These are phyloP conservation scores for Sebastes fasciatus DNA, from an alignment of 2,113 vertebrate species.

Conservation along the genomic window DNA sequence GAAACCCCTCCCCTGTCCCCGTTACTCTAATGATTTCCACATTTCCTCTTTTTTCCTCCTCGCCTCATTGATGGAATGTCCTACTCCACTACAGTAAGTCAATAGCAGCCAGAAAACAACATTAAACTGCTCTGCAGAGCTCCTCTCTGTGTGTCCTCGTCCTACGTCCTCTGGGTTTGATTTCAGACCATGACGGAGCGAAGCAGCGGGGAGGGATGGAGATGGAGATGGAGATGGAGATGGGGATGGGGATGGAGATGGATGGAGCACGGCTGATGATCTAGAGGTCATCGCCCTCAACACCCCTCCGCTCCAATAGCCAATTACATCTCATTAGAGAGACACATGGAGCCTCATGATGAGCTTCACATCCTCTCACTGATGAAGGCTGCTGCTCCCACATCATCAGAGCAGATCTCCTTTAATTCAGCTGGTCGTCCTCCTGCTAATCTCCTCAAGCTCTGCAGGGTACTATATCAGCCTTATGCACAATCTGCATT, in stretches of 20 bases:
- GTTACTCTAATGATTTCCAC: slow-evolving; percentile 82
- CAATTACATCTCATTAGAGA: slow-evolving; percentile 80
- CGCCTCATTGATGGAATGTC: slow-evolving; percentile 64
- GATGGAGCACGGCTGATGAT: slow-evolving; percentile 44
- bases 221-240: slow-evolving; percentile 25
- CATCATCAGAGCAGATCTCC: slow-evolving; percentile 37
- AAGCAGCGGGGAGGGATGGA: slow-evolving; percentile 43
- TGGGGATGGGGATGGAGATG: slow-evolving; percentile 3
- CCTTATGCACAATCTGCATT: neutral
- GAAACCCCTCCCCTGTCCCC: slow-evolving; percentile 73
- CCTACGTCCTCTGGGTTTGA: neutral
- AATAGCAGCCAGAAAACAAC: slow-evolving; percentile 64
- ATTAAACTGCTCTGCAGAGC: slow-evolving; percentile 25
- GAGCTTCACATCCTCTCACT: slow-evolving; percentile 33
- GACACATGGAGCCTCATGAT: slow-evolving; percentile 50
- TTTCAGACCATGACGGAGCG: slow-evolving; percentile 29
- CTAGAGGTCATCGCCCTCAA: slow-evolving; percentile 68
- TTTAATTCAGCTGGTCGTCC: slow-evolving; percentile 44
- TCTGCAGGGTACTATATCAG: neutral
- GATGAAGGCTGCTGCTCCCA: slow-evolving; percentile 27
- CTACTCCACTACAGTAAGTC: slow-evolving; percentile 43
- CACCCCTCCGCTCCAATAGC: slow-evolving; percentile 65
- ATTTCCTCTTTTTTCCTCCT: slow-evolving; percentile 65
- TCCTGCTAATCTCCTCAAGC: slow-evolving; percentile 28
- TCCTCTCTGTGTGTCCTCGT: too few species aligned